A percentile compares a stretch with the other conserved stretches of the same genome.
phyloP scores from a whole-genome alignment of 2,888 invertebrate genomes.

The Luperina testacea region DNA sequence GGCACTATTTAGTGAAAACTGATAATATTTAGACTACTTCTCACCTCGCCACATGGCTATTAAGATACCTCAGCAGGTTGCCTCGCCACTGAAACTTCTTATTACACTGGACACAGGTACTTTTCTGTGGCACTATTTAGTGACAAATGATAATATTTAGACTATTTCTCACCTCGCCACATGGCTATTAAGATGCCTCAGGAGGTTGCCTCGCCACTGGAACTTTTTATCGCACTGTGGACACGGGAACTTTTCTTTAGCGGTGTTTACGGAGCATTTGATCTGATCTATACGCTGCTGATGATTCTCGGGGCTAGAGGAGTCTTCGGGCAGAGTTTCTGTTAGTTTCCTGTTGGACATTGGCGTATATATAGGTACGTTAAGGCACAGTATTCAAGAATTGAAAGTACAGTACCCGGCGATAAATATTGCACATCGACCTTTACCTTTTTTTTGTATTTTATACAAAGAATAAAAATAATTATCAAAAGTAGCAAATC shows the following conservation, averaged over 20 bases:
- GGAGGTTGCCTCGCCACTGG: conserved; percentile 94
- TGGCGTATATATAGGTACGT: neutral
- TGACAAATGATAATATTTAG: neutral
- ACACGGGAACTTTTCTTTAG: conserved; percentile 75
- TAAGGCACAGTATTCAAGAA: neutral
- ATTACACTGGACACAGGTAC: conserved; percentile 84
- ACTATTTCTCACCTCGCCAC: conserved; percentile 74
- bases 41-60: too few relatives aligned
- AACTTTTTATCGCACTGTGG: conserved; percentile 92
- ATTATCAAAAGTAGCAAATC: too few relatives aligned
- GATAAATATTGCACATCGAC: too few relatives aligned
- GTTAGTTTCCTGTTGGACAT: conserved; percentile 75
- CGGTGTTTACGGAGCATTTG: conserved; percentile 71
- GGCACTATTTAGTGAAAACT: conserved; percentile 59
- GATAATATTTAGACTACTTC: neutral
- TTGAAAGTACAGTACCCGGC: too few relatives aligned
- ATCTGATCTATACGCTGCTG: conserved; percentile 75
- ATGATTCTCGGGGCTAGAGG: conserved; percentile 63
- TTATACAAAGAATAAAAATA: too few relatives aligned
- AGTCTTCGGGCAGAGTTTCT: conserved; percentile 66
- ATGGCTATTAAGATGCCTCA: conserved; percentile 93
- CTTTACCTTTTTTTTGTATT: too few relatives aligned
- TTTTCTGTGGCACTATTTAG: neutral
- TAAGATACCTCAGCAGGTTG: conserved; percentile 93
- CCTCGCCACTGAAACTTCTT: conserved; percentile 95